Evolutionary conservation across 2,888 invertebrate species (phyloP), one percentile per base, ranked within the genome.

Genomic region (Leucozona laternaria): DNA sequence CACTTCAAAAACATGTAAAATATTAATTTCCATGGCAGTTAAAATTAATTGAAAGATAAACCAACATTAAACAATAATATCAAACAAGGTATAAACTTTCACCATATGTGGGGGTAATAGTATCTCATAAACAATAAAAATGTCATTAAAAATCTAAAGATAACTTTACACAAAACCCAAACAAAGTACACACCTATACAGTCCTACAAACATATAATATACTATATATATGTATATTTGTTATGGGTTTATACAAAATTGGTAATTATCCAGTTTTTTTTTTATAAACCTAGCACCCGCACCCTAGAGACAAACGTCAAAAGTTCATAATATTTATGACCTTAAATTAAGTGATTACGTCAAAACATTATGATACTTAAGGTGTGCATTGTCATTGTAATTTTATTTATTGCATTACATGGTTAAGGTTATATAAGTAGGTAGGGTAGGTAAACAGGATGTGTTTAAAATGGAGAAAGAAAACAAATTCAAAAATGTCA

Each of bases 261-360:
- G 4, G 4, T 20, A 50, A 22, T 50, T 50, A 50, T 48, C 13
- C 31, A 20, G n/a, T n/a, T n/a, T n/a, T n/a, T n/a, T 22, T 50
- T 50, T 22, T 48, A 20, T 48, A 22, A 22, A 5, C 13, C 6
- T 13, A n/a, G n/a, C 20, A 15, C 11, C 20, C 37, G 7, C 37
- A 37, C 37, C 60, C 40, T 22, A 22, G 60, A 60, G 37, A 40
- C 31, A 31, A 57, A 34, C 6, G 37, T 22, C 31, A 10, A 37
- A 60, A 60, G 37, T 40, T 60, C 60, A 22, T 40, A 8, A 70
- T 79, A 79, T 84, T 79, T 84, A 79, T 75, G 70, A 79, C 73
- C 75, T 64, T 75, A 84, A 84, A 79, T 79, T 79, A 84, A 79
- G 83, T 76, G 79, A 80, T 76, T 80, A 76, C 64, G 80, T 80